These are phyloP conservation scores for Cataglyphis hispanica DNA, from an alignment of 1,140 invertebrate genomes.

Conservation along the genomic window DNA sequence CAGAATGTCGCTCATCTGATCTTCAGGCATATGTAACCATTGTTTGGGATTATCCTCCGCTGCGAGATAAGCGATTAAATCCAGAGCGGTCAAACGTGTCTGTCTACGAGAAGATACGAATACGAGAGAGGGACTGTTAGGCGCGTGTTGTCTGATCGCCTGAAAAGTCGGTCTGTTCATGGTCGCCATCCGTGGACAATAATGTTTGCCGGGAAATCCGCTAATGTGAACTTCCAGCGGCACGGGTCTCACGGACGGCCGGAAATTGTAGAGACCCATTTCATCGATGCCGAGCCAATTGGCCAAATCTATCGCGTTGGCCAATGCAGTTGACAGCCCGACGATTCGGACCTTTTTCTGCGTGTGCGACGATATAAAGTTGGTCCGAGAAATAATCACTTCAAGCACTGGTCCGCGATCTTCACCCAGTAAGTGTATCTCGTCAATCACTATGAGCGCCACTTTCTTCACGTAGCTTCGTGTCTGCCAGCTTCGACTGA, in stretches of 20 bases:
- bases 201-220: slow-evolving; percentile 98
- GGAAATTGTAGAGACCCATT: slow-evolving; percentile 98
- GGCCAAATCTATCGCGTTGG: slow-evolving; percentile 98
- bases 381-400: slow-evolving; percentile 95
- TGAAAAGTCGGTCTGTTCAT: slow-evolving; percentile 99
- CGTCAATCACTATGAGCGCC: slow-evolving; percentile 98
- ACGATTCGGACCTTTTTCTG: slow-evolving; percentile 93
- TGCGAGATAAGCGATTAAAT: slow-evolving; percentile 97
- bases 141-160: slow-evolving; percentile 97
- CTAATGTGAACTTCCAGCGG: slow-evolving; percentile 98
- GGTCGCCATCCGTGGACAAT: slow-evolving; percentile 99
- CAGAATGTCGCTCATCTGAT: slow-evolving; percentile 93
- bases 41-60: slow-evolving; percentile 97
- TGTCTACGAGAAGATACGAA: slow-evolving; percentile 99
- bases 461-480: slow-evolving; percentile 98
- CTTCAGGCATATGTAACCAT: slow-evolving; percentile 96
- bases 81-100: slow-evolving; percentile 98
- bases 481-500: slow-evolving; percentile 98
- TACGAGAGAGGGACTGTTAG: slow-evolving; percentile 95
- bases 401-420: slow-evolving; percentile 95
- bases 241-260: slow-evolving; percentile 98
- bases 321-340: slow-evolving; percentile 98
- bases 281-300: slow-evolving; percentile 97
- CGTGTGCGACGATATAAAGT: slow-evolving; percentile 97
- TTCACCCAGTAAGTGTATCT: slow-evolving; percentile 98